Base-by-base conservation (phyloP, 2,888 invertebrate genomes). In the Callyntrura sp. region DNA sequence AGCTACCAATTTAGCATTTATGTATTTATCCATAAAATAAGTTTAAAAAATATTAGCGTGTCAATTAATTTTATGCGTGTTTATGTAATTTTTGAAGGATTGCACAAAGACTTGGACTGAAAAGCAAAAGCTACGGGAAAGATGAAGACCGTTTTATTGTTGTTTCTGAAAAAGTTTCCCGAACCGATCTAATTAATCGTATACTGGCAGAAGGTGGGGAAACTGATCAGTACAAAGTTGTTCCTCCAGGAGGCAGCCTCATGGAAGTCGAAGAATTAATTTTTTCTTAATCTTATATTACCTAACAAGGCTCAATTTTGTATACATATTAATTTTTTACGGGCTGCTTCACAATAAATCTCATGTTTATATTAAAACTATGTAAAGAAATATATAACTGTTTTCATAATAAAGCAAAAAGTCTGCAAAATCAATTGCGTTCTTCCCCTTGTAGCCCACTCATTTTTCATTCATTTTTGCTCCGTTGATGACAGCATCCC, bases 141-240 rank as follows among this genome's bases (percentile, higher is more conserved):
- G 94, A 94, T 2, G 94, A 94, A 25, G 94, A 95, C 14, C 94
- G 96, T 20, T 95, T 94, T 73, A 93, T 96, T 86, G 95, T 95
- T 0, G 94, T 96, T 0, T 95, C 95, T 25, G 94, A 95, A 57
- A 96, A 95, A 93, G 93, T 95, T 57, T 94, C 94, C 23, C 94
- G 95, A 5, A 92, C 92, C 45, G 94, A 95, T 91, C 94, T 96
- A n/a, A 94, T 96, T 11, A 93, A 94, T 17, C 95, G 95, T 93
- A 93, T 96, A 0, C 93, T 95, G 86, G 91, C 93, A 20, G 93
- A 94, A 60, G 95, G 95, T 8, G 96, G 96, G 0, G 93, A 94
- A n/a, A 95, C 95, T 6, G 94, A 94, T 45, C 95, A 95, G 93
- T 96, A 96, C 93, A 94, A 95, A 88, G 94, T 96, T 0, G 87